phyloP scores from a whole-genome alignment of 2,113 vertebrate genomes.

The Lynx canadensis region DNA sequence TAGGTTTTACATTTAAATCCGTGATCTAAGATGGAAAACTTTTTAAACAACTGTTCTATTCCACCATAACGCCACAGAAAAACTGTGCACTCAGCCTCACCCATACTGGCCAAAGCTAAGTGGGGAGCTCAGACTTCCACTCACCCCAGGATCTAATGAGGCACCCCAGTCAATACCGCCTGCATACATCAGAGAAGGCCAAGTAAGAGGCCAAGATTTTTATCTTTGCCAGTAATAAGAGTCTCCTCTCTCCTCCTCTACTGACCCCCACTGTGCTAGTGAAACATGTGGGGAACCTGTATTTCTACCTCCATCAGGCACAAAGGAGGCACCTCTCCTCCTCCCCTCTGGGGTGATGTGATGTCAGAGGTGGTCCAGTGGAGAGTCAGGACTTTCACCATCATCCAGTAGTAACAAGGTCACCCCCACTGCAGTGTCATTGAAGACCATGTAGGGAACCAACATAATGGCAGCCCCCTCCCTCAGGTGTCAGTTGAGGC shows the following conservation, averaged over 20 bases:
- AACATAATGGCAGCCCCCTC: neutral
- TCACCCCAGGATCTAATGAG: neutral
- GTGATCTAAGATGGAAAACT: neutral
- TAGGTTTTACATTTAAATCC: conserved; percentile 25
- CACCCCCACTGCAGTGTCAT: neutral
- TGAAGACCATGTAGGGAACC: neutral
- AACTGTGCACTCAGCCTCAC: neutral
- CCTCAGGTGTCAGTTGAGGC: neutral
- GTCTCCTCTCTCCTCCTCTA: neutral
- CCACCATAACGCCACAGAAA: neutral
- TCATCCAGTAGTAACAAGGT: neutral
- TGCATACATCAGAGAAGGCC: neutral
- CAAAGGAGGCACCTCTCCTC: neutral
- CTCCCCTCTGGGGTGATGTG: neutral
- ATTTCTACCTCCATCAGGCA: neutral
- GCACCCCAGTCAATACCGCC: fast-evolving
- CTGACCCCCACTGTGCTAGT: neutral
- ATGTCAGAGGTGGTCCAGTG: neutral
- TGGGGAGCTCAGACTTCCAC: neutral
- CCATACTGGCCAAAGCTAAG: neutral
- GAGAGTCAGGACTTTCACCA: neutral
- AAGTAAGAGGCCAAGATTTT: neutral
- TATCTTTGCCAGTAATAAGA: neutral
- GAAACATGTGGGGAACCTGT: neutral
- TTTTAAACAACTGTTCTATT: neutral